Evolutionary conservation across 2,797 vertebrate species (phyloP).

Genomic region (Pseudochaenichthys georgianus): DNA sequence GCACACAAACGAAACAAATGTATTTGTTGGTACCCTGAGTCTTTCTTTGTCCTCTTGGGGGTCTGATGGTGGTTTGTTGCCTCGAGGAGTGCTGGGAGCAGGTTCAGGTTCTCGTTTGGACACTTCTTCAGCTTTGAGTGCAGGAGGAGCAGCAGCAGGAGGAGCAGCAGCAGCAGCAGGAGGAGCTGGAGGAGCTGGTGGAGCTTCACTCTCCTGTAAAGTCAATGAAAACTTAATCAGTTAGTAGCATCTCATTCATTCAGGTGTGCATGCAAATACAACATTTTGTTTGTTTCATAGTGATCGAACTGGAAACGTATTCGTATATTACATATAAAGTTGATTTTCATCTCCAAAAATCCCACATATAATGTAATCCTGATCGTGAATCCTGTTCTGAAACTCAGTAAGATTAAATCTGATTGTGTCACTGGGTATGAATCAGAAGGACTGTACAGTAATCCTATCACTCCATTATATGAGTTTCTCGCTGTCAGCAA

Average conservation of each 20-base stretch:
- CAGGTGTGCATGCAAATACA: background rate
- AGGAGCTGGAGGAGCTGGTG: constrained; percentile 30
- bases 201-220: constrained; percentile 70
- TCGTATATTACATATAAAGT: background rate
- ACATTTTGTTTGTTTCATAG: background rate
- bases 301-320: background rate
- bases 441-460: constrained; percentile 1
- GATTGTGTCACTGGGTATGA: too few species aligned
- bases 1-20: background rate
- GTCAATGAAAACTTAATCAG: constrained; percentile 9
- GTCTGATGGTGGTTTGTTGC: constrained; percentile 39
- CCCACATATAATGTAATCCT: background rate
- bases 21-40: constrained; percentile 79
- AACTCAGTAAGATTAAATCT: background rate
- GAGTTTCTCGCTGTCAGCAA: constrained; percentile 42
- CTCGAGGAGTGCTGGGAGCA: constrained; percentile 24
- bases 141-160: constrained; percentile 26
- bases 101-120: constrained; percentile 40
- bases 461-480: constrained; percentile 19
- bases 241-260: background rate
- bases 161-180: constrained; percentile 25
- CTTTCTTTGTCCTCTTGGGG: constrained; percentile 72
- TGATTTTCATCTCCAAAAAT: background rate
- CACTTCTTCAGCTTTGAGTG: constrained; percentile 43
- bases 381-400: background rate